These are phyloP conservation scores for Caenorhabditis sp. DNA, from an alignment of 2,888 invertebrate genomes.

Conservation along the genomic window DNA sequence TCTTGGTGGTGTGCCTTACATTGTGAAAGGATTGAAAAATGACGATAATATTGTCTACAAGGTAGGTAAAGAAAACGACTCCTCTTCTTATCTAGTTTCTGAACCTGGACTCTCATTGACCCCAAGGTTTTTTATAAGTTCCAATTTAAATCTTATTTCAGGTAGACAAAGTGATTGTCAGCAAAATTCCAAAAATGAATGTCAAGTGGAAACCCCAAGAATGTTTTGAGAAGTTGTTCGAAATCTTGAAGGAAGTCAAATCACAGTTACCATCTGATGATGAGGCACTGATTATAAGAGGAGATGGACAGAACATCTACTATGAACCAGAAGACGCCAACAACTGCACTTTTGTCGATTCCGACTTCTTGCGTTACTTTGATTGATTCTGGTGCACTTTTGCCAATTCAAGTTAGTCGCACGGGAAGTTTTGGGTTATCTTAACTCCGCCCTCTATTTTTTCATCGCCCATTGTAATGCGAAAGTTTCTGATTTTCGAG, in stretches of 20 bases:
- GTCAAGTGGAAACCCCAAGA: not conserved
- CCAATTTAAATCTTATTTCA: no score
- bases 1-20: not conserved
- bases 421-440: no score
- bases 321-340: not conserved
- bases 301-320: not conserved
- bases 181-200: not conserved
- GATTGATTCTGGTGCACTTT: not conserved
- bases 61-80: not conserved
- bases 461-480: no score
- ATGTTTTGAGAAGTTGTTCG: constrained; percentile 8
- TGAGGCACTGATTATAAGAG: constrained; percentile 6
- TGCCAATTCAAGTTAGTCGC: not conserved
- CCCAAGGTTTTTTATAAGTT: no score
- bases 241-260: constrained; percentile 10
- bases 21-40: not conserved
- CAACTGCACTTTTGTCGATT: constrained; percentile 1
- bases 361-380: constrained; percentile 2
- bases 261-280: not conserved
- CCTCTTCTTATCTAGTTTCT: no score
- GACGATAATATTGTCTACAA: not conserved
- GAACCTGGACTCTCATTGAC: no score
- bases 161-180: not conserved
- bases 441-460: no score
- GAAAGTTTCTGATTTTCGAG: no score